Base-by-base conservation (phyloP, 2,888 invertebrate species). In the Myopa testacea region DNA sequence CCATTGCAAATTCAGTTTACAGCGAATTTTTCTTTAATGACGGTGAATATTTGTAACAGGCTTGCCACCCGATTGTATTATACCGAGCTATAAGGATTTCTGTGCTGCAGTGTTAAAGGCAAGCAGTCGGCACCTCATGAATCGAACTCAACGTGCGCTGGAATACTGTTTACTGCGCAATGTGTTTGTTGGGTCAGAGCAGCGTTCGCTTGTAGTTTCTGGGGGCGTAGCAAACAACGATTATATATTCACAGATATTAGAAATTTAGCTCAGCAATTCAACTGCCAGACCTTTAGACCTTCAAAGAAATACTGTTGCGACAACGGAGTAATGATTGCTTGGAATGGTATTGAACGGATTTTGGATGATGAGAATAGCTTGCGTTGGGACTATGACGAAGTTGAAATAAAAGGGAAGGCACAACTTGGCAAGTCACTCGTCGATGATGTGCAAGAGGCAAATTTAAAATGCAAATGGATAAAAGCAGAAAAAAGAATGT, bases 261-360 rank as follows among this genome's bases (percentile, higher is more conserved):
- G 91, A 84, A 89, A 93, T 70, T 87, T 98, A 80, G 94, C 95
- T 82, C 85, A 91, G 19, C 91, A 92, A 82, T 91, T 92, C 84
- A 92, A 91, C 1, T 96, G 93, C 84, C 90, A 90, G 84, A 90
- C 96, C 5, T 90, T 92, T 77, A 92, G 95, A 78, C 98, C 98
- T 16, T 95, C 96, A 4, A 93, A 94, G 37, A 91, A 92, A 85
- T 91, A 97, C 12, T 99, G 99, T 87, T 98, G 97, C 0, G 99
- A 99, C 88, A 99, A 99, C 92, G 99, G 99, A 8, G 92, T 98
- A 52, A 99, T 99, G 99, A 96, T 99, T 84, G 99, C 99, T 26
- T 99, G 99, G 98, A 98, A 98, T 91, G 98, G 97, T 10, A 91
- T 97, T 74, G 98, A 98, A 90, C 94, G 93, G 68, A 77, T 88